Conservation (phyloP, 2,888 invertebrate genomes). For the Dasypogon diadema region DNA sequence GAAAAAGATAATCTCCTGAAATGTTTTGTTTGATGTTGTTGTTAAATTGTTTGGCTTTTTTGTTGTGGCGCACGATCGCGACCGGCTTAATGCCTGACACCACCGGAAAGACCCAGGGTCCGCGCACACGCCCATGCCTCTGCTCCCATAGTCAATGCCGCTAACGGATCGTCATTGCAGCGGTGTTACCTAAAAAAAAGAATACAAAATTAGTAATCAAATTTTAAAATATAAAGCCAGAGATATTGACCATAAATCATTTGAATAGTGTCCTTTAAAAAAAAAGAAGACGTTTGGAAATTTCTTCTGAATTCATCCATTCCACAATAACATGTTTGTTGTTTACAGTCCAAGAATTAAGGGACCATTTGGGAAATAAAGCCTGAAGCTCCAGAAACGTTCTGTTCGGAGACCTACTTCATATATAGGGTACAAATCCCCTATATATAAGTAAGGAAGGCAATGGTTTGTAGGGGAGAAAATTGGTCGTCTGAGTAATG, state of each 20-base stretch:
- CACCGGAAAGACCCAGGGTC: constrained; percentile 80
- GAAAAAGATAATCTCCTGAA: constrained; percentile 61
- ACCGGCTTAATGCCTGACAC: constrained; percentile 74
- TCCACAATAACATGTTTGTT: constrained; percentile 51
- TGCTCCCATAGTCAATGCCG: constrained; percentile 85
- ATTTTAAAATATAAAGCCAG: not conserved
- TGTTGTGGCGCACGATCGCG: constrained; percentile 71
- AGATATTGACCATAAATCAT: not conserved
- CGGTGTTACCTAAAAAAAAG: constrained; percentile 72
- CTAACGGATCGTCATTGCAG: constrained; percentile 84
- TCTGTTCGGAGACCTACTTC: too few species aligned
- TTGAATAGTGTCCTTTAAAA: not conserved
- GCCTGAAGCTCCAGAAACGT: too few species aligned
- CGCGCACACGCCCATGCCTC: constrained; percentile 93
- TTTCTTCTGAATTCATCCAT: constrained; percentile 24
- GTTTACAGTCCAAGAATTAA: constrained; percentile 53
- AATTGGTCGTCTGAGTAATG: constrained; percentile 50
- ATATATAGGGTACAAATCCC: too few species aligned
- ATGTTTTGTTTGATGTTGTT: constrained; percentile 57
- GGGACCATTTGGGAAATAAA: constrained; percentile 32
- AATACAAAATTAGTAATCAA: constrained; percentile 32
- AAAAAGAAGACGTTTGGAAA: not conserved
- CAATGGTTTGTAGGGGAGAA: constrained; percentile 35
- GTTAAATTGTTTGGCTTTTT: constrained; percentile 69
- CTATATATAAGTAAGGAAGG: too few species aligned